Conservation (phyloP, 1,140 invertebrate genomes). For the Atopsyche davidsoni region DNA sequence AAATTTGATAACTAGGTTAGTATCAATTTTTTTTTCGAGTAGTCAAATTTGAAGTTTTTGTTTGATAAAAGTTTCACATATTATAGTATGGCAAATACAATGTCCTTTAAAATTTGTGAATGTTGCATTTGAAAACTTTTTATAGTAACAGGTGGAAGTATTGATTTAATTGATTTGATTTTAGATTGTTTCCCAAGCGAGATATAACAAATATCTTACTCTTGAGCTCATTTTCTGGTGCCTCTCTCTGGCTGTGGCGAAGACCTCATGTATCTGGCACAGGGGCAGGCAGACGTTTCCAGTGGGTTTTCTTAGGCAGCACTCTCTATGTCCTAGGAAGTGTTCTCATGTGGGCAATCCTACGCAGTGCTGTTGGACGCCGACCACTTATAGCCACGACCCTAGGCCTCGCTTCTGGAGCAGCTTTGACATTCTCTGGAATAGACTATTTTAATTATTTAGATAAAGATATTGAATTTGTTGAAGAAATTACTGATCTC, state of each 20-base stretch:
- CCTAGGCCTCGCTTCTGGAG: slow-evolving; percentile 41
- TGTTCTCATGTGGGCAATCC: slow-evolving; percentile 46
- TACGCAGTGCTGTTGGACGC: slow-evolving; percentile 43
- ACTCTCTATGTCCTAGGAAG: slow-evolving; percentile 44
- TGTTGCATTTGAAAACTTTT: neutral
- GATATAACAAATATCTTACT: slow-evolving; percentile 46
- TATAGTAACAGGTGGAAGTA: no score
- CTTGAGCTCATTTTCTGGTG: slow-evolving; percentile 41
- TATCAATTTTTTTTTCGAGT: slow-evolving; percentile 8
- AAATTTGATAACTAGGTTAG: slow-evolving; percentile 43
- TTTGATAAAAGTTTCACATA: neutral
- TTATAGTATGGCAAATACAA: neutral
- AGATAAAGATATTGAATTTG: slow-evolving; percentile 39
- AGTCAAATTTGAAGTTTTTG: slow-evolving; percentile 2
- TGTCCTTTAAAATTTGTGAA: neutral
- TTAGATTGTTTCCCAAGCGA: slow-evolving; percentile 42
- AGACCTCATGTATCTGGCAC: slow-evolving; percentile 46
- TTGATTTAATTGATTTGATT: slow-evolving; percentile 28
- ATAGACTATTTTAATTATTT: slow-evolving; percentile 48
- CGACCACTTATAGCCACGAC: slow-evolving; percentile 41
- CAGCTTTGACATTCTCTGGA: slow-evolving; percentile 44
- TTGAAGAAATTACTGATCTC: slow-evolving; percentile 19
- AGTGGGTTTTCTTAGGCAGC: slow-evolving; percentile 46
- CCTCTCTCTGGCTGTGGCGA: slow-evolving; percentile 45
- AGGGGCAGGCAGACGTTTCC: slow-evolving; percentile 41